A percentile compares a stretch with the other conserved stretches of the same genome.
These are phyloP conservation scores for Pipistrellus pipistrellus DNA, from an alignment of 2,797 vertebrate species.

Conservation along the genomic window DNA sequence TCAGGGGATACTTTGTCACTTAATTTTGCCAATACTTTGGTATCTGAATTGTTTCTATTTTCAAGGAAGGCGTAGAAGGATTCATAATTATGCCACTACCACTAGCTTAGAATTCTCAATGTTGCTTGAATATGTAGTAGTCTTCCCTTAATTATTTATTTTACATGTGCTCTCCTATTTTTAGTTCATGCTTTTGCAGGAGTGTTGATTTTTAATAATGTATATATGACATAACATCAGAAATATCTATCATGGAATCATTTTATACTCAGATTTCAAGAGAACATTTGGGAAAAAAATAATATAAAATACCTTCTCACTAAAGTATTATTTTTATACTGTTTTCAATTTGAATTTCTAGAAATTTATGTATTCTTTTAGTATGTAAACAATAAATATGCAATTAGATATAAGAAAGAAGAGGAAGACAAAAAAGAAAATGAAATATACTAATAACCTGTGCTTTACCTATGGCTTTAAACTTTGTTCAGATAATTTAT, in stretches of 20 bases:
- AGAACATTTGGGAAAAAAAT: slow-evolving; percentile 52
- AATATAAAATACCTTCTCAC: slow-evolving; percentile 17
- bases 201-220: slow-evolving; percentile 36
- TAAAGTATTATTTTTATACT: slow-evolving; percentile 47
- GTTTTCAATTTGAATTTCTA: slow-evolving; percentile 49
- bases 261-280: slow-evolving; percentile 30
- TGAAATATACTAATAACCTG: slow-evolving; percentile 47
- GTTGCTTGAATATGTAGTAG: not conserved
- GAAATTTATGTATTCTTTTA: slow-evolving; percentile 21
- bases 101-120: not conserved
- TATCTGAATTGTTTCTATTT: slow-evolving; percentile 1
- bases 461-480: slow-evolving; percentile 63
- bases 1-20: not conserved
- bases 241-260: not conserved
- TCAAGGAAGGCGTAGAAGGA: slow-evolving; percentile 32
- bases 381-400: slow-evolving; percentile 7
- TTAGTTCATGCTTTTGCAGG: slow-evolving; percentile 14
- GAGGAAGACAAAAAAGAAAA: slow-evolving; percentile 15
- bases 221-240: not conserved
- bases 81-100: not conserved
- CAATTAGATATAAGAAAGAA: slow-evolving; percentile 54
- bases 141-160: slow-evolving; percentile 44
- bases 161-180: slow-evolving; percentile 48
- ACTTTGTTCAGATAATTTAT: slow-evolving; percentile 75
- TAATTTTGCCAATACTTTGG: slow-evolving; percentile 16